Base-by-base conservation (phyloP, 1,140 invertebrate genomes). In the Papilio polytes region DNA sequence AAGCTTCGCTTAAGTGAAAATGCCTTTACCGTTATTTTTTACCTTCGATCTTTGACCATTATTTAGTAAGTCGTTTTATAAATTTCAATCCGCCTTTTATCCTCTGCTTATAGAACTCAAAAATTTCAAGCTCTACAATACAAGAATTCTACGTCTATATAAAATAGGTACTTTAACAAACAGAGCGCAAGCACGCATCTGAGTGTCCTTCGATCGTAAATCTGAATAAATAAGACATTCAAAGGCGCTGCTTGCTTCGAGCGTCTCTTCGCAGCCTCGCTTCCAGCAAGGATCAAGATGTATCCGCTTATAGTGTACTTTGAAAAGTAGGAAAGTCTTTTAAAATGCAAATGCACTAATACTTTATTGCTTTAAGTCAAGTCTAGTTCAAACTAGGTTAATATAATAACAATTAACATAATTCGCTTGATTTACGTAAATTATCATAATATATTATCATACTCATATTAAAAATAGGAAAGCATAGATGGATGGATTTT, bases 181-280 rank as follows among this genome's bases (percentile, higher is more conserved):
- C 63, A 66, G 22, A 31, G 63, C 63, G 22, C 22, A 66, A 26
- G 63, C 63, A 66, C 9, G 63, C 63, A 31, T 66, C 63, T 9
- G 63, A 26, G 63, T 66, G 22, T 66, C 63, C 56, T 63, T 22
- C 56, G 56, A 63, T 20, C 76, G 76, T 59, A 78, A 78, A 78
- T 78, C 76, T 78, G 76, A 78, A 78, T 78, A 78, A 78, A 78
- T 78, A 78, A 36, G 51, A 56, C 53, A 78, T 78, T 56, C 76
- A 36, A 59, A 41, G 77, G 77, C 77, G 22, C 36, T 59, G 77
- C 66, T 78, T 66, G 77, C 66, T 78, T 59, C 46, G 53, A 78
- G 63, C 36, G 18, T 51, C 76, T 26, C 74, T 31, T 59, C 59
- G 10, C 59, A 66, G 63, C 22, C 12, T 31, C 22, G 26, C 63